These are phyloP conservation scores for Eremobia ochroleuca DNA, from an alignment of 2,888 invertebrate genomes.

Conservation along the genomic window DNA sequence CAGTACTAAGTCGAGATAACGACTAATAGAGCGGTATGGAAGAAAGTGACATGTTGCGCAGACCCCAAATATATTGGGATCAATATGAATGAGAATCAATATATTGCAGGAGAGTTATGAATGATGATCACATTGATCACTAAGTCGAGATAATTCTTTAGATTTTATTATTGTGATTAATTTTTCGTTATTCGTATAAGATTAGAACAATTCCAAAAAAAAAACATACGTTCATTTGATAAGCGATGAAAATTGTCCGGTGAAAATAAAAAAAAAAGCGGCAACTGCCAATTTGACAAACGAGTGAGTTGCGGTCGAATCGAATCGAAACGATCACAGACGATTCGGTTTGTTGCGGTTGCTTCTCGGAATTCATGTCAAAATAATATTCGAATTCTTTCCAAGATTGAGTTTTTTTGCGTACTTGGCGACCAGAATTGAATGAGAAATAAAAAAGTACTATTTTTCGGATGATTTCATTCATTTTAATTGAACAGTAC, in stretches of 20 bases:
- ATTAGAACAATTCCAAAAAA: neutral
- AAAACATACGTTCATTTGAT: conserved; percentile 1
- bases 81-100: too few species aligned
- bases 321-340: conserved; percentile 74
- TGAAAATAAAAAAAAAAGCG: conserved; percentile 66
- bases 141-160: neutral
- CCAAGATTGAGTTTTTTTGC: conserved; percentile 63
- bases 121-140: too few species aligned
- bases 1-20: too few species aligned
- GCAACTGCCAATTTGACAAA: conserved; percentile 79
- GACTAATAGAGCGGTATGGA: too few species aligned
- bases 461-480: conserved; percentile 53
- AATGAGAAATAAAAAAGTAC: conserved; percentile 40
- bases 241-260: conserved; percentile 42
- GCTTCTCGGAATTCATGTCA: conserved; percentile 67
- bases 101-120: too few species aligned
- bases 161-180: neutral
- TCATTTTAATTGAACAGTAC: conserved; percentile 57
- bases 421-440: conserved; percentile 53
- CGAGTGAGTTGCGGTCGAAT: conserved; percentile 76
- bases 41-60: too few species aligned
- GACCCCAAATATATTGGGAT: too few species aligned
- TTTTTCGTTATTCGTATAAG: neutral
- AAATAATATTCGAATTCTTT: conserved; percentile 68
- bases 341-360: conserved; percentile 74